A percentile compares a stretch with the other conserved stretches of the same genome.
phyloP scores from a whole-genome alignment of 2,888 invertebrate genomes.

The Penaeus monodon region DNA sequence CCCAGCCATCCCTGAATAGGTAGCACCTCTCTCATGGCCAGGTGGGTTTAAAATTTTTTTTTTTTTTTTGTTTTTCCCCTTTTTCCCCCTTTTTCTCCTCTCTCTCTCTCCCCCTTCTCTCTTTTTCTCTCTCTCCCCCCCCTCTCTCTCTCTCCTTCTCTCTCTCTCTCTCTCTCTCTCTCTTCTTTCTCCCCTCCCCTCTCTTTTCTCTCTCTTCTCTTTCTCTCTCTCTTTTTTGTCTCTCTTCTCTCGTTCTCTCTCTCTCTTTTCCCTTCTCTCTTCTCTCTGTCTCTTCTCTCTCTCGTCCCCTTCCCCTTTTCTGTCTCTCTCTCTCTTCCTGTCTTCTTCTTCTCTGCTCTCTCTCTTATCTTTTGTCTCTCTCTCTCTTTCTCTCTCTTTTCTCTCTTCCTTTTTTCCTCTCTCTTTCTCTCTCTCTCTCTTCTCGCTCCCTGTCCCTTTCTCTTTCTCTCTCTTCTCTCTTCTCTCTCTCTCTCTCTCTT shows the following conservation, averaged over 20 bases:
- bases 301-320: background rate
- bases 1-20: constrained; percentile 43
- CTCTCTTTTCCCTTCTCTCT: background rate
- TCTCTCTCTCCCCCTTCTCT: background rate
- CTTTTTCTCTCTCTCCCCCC: background rate
- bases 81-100: background rate
- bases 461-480: too few relatives aligned
- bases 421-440: rapidly evolving
- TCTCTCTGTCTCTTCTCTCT: background rate
- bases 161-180: constrained; percentile 3
- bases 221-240: background rate
- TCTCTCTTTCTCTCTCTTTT: background rate
- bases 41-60: background rate
- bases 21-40: constrained; percentile 36
- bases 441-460: background rate
- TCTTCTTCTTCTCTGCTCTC: background rate
- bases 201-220: background rate
- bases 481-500: too few relatives aligned
- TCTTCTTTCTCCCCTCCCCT: background rate
- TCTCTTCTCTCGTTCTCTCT: background rate
- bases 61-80: background rate
- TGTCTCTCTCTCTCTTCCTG: constrained; percentile 1
- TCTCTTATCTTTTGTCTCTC: background rate
- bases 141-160: background rate
- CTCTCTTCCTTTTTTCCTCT: background rate